Evolutionary conservation across 2,888 invertebrate genomes (phyloP).

Genomic region (Diarsia dahlii): DNA sequence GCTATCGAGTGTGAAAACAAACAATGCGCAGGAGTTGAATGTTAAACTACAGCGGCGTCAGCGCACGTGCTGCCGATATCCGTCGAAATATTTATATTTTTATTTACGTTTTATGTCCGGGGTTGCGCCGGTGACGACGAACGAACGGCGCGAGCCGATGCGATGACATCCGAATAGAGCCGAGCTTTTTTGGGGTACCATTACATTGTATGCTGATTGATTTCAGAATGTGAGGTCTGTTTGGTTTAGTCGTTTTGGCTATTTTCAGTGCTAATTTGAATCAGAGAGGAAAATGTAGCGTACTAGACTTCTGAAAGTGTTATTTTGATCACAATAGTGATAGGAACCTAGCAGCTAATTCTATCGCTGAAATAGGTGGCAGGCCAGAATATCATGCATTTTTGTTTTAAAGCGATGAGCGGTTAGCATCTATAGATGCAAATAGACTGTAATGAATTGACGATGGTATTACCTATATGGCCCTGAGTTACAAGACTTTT

Average conservation of each 20-base stretch:
- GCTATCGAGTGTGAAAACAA: slow-evolving; percentile 82
- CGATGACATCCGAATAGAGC: slow-evolving; percentile 58
- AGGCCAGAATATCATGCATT: background rate
- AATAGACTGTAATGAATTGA: slow-evolving; percentile 13
- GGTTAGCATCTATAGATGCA: slow-evolving; percentile 14
- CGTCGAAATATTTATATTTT: slow-evolving; percentile 86
- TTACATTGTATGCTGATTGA: slow-evolving; percentile 64
- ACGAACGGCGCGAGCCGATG: slow-evolving; percentile 59
- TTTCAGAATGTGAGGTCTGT: slow-evolving; percentile 47
- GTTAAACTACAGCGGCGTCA: slow-evolving; percentile 81
- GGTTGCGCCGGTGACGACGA: slow-evolving; percentile 65
- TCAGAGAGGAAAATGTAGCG: background rate
- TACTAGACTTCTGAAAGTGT: background rate
- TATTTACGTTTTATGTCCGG: slow-evolving; percentile 83
- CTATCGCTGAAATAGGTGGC: background rate
- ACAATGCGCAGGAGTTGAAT: slow-evolving; percentile 85
- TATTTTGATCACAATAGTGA: background rate
- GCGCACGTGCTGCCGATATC: slow-evolving; percentile 83
- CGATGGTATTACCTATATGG: slow-evolving; percentile 13
- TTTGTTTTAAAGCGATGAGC: background rate
- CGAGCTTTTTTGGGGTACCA: slow-evolving; percentile 62
- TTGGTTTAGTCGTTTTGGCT: slow-evolving; percentile 31
- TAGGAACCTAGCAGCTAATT: background rate
- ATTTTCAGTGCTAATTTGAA: slow-evolving; percentile 34
- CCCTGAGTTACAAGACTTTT: slow-evolving; percentile 27